Base-by-base conservation (phyloP, 2,797 vertebrate species). In the Myioborus miniatus region DNA sequence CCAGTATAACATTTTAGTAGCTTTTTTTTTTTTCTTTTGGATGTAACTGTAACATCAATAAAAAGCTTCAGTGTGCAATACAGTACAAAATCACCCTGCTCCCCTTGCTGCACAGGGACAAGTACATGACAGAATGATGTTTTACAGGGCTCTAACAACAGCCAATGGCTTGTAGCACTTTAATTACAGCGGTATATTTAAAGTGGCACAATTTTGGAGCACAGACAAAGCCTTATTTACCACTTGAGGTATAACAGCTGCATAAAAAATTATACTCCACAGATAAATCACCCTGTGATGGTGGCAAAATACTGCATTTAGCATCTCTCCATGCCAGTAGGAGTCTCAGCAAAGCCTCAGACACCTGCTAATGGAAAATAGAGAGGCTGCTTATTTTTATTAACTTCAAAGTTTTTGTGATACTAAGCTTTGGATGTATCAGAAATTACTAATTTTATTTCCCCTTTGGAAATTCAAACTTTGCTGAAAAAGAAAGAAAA, bases 141-240 rank as follows among this genome's bases (percentile, higher is more conserved):
- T 94, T 94, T 90, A 89, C 92, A 94, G 58, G 72, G 74, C 81
- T 76, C 47, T 84, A 92, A 88, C 65, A 78, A 41, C 88, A 83
- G 87, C 88, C 86, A 93, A 24, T 29, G 59, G 22, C 7, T 71
- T 93, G 69, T 65, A 86, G 81, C 72, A 76, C 84, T 92, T 93
- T 83, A 95, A 88, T 85, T 88, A 70, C 20, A 5, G 80, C 8
- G 56, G 49, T 93, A 88, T 83, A 95, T 89, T 95, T 94, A 87
- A 94, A 95, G 70, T 84, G 87, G 67, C 81, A 93, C 78, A 44
- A 65, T 85, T 91, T 53, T 69, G 65, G 63, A 93, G 64, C 8
- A 15, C 68, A 79, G 78, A 76, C 74, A 91, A 92, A 83, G 70
- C 55, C 75, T 83, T 91, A 89, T 89, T 96, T 95, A 93, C 71